These are phyloP conservation scores for Atrichornis clamosus DNA, from an alignment of 2,113 vertebrate genomes.

Conservation along the genomic window DNA sequence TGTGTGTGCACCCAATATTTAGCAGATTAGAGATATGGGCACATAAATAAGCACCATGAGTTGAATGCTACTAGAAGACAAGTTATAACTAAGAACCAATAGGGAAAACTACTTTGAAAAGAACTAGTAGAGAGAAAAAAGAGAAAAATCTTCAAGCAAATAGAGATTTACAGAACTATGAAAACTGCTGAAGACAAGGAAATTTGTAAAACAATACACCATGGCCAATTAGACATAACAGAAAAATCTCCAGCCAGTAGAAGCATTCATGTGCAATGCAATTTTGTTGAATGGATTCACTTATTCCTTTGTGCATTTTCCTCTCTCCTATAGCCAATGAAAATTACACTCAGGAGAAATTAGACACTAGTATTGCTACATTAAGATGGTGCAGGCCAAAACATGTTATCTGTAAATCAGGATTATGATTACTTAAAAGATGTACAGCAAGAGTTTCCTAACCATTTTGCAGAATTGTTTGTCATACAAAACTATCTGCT, in stretches of 20 bases:
- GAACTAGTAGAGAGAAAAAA: background rate
- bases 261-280: background rate
- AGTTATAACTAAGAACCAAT: background rate
- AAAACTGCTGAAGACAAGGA: slow-evolving; percentile 8
- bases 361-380: background rate
- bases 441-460: background rate
- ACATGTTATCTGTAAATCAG: background rate
- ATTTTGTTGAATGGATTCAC: background rate
- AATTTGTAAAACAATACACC: background rate
- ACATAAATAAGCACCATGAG: background rate
- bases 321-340: background rate
- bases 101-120: background rate
- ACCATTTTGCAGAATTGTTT: background rate
- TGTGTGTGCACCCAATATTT: background rate
- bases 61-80: background rate
- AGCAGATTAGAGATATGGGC: background rate
- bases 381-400: background rate
- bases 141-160: background rate
- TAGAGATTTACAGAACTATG: background rate
- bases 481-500: background rate
- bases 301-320: background rate
- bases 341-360: background rate
- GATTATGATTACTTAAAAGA: background rate
- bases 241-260: background rate
- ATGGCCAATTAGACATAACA: background rate